Base-by-base conservation (phyloP, 1,140 invertebrate species). In the Drosophila repletoides region DNA sequence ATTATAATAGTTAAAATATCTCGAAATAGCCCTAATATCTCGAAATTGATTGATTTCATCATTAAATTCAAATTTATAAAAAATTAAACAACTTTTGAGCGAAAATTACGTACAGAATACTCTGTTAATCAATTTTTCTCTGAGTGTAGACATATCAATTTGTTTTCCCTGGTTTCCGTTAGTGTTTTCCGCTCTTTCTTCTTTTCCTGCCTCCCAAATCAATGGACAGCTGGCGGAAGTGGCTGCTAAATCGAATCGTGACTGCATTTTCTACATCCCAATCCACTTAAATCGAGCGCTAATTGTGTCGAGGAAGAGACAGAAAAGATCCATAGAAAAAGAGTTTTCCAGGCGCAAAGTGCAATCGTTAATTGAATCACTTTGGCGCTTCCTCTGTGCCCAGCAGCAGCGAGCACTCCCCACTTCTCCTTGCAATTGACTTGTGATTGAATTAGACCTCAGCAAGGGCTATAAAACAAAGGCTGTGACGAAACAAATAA, bases 301-400 rank as follows among this genome's bases (percentile, higher is more conserved):
- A 59, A 51, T 60, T 43, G 28, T 26, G 19, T 12, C 41, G 15
- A 28, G 7, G 9, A 22, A 24, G 17, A 10, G 12, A 12, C 10
- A 5, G 3, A 6, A 2, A 1, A 15, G 10, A 5, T 1, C n/a
- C 14, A 36, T 33, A 19, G 38, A 45, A 36, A 22, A 29, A 36
- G 45, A 43, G 46, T 61, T 51, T 51, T 53, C 28, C 38, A 56
- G 45, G 40, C 46, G 46, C 40, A 68, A 46, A 68, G 58, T 68
- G 56, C 56, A 53, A n/a, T 29, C 46, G 52, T 61, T 63, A 68
- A 53, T 68, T 63, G 48, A 68, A 68, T 68, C 58, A 53, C 31
- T 68, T 68, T 41, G 26, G 36, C 15, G 7, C 48, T 48, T 26
- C 53, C 21, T 17, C 5, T 22, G 29, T 19, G 49, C 41, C 59